phyloP scores from a whole-genome alignment of 2,888 invertebrate genomes.

The Prosopocoilus inquinatus region DNA sequence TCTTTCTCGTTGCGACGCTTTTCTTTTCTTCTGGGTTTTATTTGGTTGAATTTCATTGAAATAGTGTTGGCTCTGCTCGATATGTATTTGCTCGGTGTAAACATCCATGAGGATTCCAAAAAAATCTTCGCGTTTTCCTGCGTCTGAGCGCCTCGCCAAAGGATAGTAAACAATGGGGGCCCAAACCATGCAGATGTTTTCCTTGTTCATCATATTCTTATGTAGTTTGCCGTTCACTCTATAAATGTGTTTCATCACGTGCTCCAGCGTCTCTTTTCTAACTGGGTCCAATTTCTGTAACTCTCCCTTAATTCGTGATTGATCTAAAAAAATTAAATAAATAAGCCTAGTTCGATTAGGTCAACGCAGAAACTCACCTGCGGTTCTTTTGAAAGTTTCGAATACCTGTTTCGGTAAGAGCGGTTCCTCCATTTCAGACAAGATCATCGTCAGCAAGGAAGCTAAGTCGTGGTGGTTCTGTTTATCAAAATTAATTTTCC shows the following conservation, averaged over 20 bases:
- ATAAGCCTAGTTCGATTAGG: no score
- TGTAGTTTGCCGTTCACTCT: neutral
- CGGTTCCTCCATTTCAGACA: conserved; percentile 85
- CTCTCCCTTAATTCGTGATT: no score
- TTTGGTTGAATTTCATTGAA: no score
- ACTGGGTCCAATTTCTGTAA: no score
- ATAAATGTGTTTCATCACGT: neutral
- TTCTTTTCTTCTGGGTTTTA: neutral
- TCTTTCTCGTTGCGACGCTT: no score
- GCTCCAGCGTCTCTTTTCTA: neutral
- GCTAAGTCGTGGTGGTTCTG: conserved; percentile 62
- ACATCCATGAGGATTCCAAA: neutral
- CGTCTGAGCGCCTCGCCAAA: neutral
- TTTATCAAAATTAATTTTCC: conserved; percentile 33
- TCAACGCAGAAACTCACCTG: no score
- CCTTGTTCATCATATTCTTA: neutral
- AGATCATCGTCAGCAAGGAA: conserved; percentile 87
- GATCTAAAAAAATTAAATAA: no score
- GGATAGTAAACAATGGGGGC: neutral
- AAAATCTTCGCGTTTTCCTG: neutral
- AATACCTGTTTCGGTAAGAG: conserved; percentile 69
- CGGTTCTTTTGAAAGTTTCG: neutral
- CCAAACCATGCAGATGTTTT: neutral
- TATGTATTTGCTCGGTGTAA: neutral
- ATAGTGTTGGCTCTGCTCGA: no score